Base-by-base conservation (phyloP, 2,797 vertebrate species). In the Hybognathus amarus region DNA sequence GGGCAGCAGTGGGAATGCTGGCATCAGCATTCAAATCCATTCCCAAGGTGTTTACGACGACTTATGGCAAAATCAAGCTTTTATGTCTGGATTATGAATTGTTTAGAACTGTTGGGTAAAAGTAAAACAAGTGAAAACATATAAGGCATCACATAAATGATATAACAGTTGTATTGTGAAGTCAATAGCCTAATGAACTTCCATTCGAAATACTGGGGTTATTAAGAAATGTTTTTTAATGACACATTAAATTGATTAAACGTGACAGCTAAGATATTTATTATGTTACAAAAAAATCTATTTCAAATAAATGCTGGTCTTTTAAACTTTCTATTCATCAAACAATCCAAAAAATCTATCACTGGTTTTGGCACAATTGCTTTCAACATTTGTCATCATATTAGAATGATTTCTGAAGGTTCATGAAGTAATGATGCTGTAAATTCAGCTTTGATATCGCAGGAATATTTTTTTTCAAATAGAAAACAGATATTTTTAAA, bases 11-110 rank as follows among this genome's bases (percentile, higher is more conserved):
- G 56, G 79, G 45, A 52, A 56, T n/a, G 1, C 63, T 71, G 67
- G 75, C 56, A 11, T 85, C 85, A 24, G 73, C 52, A 69, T 86
- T 88, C 47, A 86, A 63, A 80, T 85, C 87, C 89, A 90, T 90
- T 47, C 52, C 74, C 50, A 80, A 85, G 42, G 66, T 40, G 59
- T 85, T 69, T 38, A 73, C 67, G 67, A 67, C 45, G 42, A 27
- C 30, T 12, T 52, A 12, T 33, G 40, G 82, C 42, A 63, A 52
- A 40, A 77, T 80, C 50, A 75, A 4, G 5, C 47, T n/a, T 64
- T 18, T 82, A n/a, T 68, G 2, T 45, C 70, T 17, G 66, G 56
- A 10, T 33, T 20, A 45, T 73, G 30, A 56, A 9, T 74, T 4
- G 40, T 33, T 42, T 24, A 59, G 36, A 77, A 76, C 82, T 83